Conservation (phyloP, 2,113 vertebrate genomes). For the Thamnaconus septentrionalis region DNA sequence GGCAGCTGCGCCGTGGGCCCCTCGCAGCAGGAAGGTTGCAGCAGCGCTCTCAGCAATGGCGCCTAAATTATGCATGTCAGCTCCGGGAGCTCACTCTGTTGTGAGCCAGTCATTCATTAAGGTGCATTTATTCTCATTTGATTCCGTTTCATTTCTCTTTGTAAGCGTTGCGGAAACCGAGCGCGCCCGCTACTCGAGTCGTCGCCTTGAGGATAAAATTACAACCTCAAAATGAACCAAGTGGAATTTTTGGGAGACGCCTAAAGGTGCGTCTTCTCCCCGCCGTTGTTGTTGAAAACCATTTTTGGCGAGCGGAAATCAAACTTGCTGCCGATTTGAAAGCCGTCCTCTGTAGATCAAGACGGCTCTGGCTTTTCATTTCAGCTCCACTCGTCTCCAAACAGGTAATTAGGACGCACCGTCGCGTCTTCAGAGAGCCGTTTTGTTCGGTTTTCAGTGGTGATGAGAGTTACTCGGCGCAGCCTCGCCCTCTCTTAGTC, state of each 20-base stretch:
- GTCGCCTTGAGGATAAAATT: too few species aligned
- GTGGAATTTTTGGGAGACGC: too few species aligned
- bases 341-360: conserved; percentile 47
- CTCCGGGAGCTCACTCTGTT: conserved; percentile 28
- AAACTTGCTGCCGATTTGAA: conserved; percentile 34
- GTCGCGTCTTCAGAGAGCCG: conserved; percentile 15
- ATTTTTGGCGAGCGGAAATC: too few species aligned
- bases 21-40: conserved; percentile 25
- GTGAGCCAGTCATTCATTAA: conserved; percentile 60
- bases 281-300: too few species aligned
- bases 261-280: background rate
- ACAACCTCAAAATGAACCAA: too few species aligned
- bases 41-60: conserved; percentile 18
- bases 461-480: conserved; percentile 34
- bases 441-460: conserved; percentile 29
- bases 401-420: conserved; percentile 41
- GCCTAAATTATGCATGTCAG: conserved; percentile 54
- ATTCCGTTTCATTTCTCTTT: too few species aligned
- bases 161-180: too few species aligned
- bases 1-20: conserved; percentile 15
- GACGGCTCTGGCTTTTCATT: conserved; percentile 25
- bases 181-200: too few species aligned
- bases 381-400: conserved; percentile 25
- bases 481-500: conserved; percentile 20
- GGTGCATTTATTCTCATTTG: conserved; percentile 7